These are phyloP conservation scores for Uria lomvia DNA, from an alignment of 2,113 vertebrate genomes.

Conservation along the genomic window DNA sequence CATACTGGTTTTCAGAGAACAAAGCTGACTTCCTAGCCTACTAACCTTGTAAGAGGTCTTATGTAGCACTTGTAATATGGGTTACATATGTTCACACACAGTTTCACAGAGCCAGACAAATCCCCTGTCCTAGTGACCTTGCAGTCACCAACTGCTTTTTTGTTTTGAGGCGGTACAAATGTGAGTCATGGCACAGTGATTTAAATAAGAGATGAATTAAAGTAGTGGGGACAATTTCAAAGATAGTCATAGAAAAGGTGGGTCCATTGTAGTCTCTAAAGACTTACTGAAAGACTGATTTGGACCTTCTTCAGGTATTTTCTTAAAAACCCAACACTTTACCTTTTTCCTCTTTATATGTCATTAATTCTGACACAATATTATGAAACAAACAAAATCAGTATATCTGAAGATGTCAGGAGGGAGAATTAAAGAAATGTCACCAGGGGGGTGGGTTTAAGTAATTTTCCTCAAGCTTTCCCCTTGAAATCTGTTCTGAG, in stretches of 20 bases:
- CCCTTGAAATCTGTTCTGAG: not conserved
- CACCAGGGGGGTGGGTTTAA: not conserved
- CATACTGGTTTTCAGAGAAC: not conserved
- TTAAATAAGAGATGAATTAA: not conserved
- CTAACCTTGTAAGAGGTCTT: not conserved
- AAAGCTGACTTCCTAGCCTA: not conserved
- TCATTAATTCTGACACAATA: not conserved
- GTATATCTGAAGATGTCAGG: not conserved
- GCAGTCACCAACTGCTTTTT: not conserved
- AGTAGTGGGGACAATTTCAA: not conserved
- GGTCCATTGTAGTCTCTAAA: not conserved
- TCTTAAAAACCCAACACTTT: not conserved
- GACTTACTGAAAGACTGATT: not conserved
- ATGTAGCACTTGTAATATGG: not conserved
- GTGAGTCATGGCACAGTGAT: not conserved
- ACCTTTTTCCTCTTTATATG: not conserved
- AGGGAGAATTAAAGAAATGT: not conserved
- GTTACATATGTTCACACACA: rapidly evolving
- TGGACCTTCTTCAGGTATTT: not conserved
- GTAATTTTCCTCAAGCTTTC: not conserved
- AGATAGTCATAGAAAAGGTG: not conserved
- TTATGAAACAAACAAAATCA: not conserved
- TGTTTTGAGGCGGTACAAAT: not conserved
- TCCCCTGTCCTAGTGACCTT: not conserved
- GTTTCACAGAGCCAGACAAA: not conserved